Base-by-base conservation (phyloP, 2,888 invertebrate genomes). In the Peribatodes rhomboidaria region DNA sequence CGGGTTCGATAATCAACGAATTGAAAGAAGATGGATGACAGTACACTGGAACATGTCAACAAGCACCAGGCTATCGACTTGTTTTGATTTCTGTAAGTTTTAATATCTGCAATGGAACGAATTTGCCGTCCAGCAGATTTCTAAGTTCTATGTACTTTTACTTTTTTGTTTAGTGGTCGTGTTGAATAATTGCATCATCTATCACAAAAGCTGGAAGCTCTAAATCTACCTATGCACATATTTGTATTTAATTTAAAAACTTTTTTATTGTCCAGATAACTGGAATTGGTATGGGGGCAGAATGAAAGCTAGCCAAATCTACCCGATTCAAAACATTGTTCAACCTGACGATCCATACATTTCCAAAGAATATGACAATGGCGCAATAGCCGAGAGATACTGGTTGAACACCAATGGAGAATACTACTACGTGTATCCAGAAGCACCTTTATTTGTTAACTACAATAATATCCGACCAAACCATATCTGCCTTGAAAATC, bases 341-440 rank as follows among this genome's bases (percentile, higher is more conserved):
- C 92, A 93, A 49, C 81, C 86, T 0, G 94, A 95, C 67, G 87
- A 93, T 16, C 87, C 95, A 0, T 95, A 94, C 72, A 83, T 95
- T 2, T 90, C 94, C 1, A 94, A 89, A 64, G 94, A 94, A 77
- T 39, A 71, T 0, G 91, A 94, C 63, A 94, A 94, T 70, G 93
- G 92, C n/a, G 95, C 94, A 0, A 92, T 95, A 0, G 86, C 93
- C 1, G 96, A 96, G 78, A 91, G 95, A 68, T 96, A 96, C 77
- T 96, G 97, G 96, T 88, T 97, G 13, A 96, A 95, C 67, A 96
- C 96, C 0, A 93, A 90, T 13, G 97, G 97, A 9, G 94, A 95
- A 63, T 96, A 95, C 70, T 85, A 97, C 39, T 94, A 94, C 73
- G 95, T 97, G 0, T 91, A 95, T 54, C 93, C 94, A 1, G 88